Evolutionary conservation across 2,888 invertebrate species (phyloP), one percentile per base, ranked within the genome.

Genomic region (Drosophila pseudotakahashii): DNA sequence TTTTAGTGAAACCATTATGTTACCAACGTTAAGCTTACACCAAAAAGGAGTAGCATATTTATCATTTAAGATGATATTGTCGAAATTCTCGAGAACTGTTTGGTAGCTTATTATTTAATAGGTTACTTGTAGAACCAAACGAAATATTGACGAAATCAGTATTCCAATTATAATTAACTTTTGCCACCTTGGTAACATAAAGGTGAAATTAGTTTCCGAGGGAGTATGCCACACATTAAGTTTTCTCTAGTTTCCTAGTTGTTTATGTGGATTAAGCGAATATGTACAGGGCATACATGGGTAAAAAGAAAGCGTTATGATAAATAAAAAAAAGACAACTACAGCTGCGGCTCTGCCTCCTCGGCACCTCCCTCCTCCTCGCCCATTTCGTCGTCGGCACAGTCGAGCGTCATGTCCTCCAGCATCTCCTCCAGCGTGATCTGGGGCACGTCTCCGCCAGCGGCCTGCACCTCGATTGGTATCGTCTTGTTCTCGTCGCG

Each of bases 401-500:
- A 79, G 23, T 91, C 89, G 48, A 98, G 94, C 42, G 94, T 94
- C 86, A 98, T 93, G 91, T 98, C 98, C 75, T 98, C 98, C 77
- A 98, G 93, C 98, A 98, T 98, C 93, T 98, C 98, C 42, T 96
- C 97, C 7, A 98, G 93, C 0, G 97, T 96, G 75, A 98, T 96
- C 73, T 94, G 94, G 0, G 97, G 98, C 30, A 94, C 91, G 23
- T 93, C 91, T 3, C 75, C 70, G 5, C 93, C 92, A 89, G 96
- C 95, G 1, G 94, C 93, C 36, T 94, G 93, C 63, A 94, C 92
- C 6, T 62, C 79, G 5, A 51, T 14, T 0, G 87, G 69, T 39
- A 70, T n/a, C n/a, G 62, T 32, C 73, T 92, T 92, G 5, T 90
- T 84, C 13, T 92, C 91, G 19, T 94, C 93, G 84, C 95, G 95